A percentile compares a stretch with the other conserved stretches of the same genome.
Evolutionary conservation across 2,797 vertebrate genomes (phyloP).

Genomic region (Alexandromys oeconomus): DNA sequence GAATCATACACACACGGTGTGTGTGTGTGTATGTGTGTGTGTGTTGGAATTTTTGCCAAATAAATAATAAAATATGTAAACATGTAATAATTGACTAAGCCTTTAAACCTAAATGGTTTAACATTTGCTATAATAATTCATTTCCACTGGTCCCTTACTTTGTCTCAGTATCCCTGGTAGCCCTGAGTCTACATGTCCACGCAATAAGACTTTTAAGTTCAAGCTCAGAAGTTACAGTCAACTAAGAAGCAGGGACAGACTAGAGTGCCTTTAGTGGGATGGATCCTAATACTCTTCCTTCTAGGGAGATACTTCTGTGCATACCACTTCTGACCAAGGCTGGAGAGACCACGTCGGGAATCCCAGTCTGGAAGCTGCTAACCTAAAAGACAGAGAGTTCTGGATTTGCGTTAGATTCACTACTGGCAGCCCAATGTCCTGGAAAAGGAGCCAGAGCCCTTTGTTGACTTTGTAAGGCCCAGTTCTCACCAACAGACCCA

Average conservation of each 20-base stretch:
- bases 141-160: slow-evolving; percentile 69
- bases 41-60: slow-evolving; percentile 83
- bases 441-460: slow-evolving; percentile 62
- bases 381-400: not conserved
- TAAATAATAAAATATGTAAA: slow-evolving; percentile 89
- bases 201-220: not conserved
- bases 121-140: slow-evolving; percentile 83
- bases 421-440: slow-evolving; percentile 27
- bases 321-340: not conserved
- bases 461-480: slow-evolving; percentile 76
- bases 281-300: not conserved
- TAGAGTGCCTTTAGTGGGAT: not conserved
- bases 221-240: not conserved
- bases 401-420: not conserved
- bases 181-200: not conserved
- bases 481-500: slow-evolving; percentile 63
- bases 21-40: not conserved
- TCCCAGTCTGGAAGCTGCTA: slow-evolving; percentile 14
- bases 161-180: not conserved
- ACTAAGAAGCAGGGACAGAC: not conserved
- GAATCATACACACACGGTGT: not conserved
- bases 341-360: not conserved
- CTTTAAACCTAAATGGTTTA: slow-evolving; percentile 83
- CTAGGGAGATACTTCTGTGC: not conserved
- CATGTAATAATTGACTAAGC: slow-evolving; percentile 88